These are phyloP conservation scores for Coptodon rendalli DNA, from an alignment of 2,113 vertebrate species.

Conservation along the genomic window DNA sequence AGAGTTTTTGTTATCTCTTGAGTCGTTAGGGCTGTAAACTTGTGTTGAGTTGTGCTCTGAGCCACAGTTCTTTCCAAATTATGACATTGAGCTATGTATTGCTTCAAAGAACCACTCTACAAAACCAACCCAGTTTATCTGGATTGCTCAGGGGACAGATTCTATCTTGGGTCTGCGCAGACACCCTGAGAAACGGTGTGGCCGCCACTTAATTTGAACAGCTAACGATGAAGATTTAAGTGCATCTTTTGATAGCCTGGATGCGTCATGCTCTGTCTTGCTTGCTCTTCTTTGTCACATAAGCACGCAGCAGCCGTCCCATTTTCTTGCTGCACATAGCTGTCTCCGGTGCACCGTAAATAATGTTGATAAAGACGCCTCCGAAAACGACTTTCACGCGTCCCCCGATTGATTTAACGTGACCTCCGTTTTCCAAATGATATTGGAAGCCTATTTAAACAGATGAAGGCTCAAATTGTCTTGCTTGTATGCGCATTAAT, in stretches of 20 bases:
- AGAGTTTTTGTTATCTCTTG: background rate
- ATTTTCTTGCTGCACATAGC: constrained; percentile 19
- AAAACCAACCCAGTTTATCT: background rate
- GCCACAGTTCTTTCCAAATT: background rate
- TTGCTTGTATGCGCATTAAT: constrained; percentile 99
- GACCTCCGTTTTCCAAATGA: constrained; percentile 93
- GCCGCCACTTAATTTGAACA: background rate
- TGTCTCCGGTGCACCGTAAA: constrained; percentile 80
- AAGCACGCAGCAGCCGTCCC: constrained; percentile 28
- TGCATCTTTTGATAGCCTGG: background rate
- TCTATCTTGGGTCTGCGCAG: background rate
- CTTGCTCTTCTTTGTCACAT: constrained; percentile 4
- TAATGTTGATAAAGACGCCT: constrained; percentile 92
- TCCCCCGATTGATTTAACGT: constrained; percentile 98
- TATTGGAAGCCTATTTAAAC: constrained; percentile 99
- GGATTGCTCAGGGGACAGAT: background rate
- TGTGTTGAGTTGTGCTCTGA: background rate
- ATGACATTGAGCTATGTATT: background rate
- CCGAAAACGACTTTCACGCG: constrained; percentile 91
- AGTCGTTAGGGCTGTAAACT: background rate
- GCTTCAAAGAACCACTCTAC: background rate
- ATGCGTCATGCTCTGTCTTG: background rate
- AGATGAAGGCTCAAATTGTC: constrained; percentile 99
- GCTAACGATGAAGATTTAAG: background rate
- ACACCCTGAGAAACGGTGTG: background rate